Evolutionary conservation across 2,888 invertebrate species (phyloP), one percentile per base, ranked within the genome.

Genomic region (Unio delphinus): DNA sequence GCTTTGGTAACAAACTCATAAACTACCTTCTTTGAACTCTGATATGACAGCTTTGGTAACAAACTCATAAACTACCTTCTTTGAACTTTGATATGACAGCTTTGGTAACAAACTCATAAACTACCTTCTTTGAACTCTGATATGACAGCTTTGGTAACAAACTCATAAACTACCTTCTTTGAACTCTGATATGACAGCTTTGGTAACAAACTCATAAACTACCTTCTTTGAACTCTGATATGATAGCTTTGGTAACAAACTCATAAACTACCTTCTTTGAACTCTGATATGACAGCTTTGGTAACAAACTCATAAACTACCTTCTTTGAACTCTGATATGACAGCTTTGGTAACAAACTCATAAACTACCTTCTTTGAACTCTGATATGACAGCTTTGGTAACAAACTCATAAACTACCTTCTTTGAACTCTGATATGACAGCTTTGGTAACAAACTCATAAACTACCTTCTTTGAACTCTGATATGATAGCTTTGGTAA

Each of bases 101-200:
- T 23, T 23, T 45, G 15, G 45, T 45, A 45, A 45, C 8, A 34
- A 15, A 62, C n/a, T 26, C 17, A 30, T 20, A 62, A 4, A 68
- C 23, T 75, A 86, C 86, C 84, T 79, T 78, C 78, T 73, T 83
- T 80, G 4, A 86, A 76, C 65, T 75, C 73, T 55, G 77, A 70
- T 30, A 84, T 78, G 5, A 86, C 79, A 20, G 72, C 74, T 58
- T 84, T n/a, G n/a, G n/a, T n/a, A n/a, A n/a, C n/a, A n/a, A n/a
- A n/a, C n/a, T 26, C 17, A 30, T 20, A 62, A 4, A 68, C 23
- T 75, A 86, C 86, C 84, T 79, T 78, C 78, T 73, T 83, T 80
- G 4, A 86, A 76, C 23, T 23, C 0, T 23, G 23, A 23, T 23
- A 23, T 23, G 23, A 23, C 23, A 23, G 23, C 23, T 23, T 23